Percentiles rank a stretch among this genome's conserved stretches.
These are phyloP conservation scores for Fulica atra DNA, from an alignment of 2,113 vertebrate genomes.

Conservation along the genomic window DNA sequence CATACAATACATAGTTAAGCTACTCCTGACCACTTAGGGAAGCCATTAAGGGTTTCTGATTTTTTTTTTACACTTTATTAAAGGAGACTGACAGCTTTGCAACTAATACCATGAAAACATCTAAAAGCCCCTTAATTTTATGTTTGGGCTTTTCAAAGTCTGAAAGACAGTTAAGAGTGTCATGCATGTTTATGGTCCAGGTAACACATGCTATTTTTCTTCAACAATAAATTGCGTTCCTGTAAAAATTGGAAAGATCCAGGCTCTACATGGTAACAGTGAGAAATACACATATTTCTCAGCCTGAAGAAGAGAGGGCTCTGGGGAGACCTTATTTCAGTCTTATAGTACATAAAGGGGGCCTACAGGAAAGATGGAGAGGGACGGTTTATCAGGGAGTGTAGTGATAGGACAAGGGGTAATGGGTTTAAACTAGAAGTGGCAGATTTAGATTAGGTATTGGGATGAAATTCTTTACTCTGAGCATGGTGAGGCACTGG, in stretches of 20 bases:
- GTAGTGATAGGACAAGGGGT: too few species aligned
- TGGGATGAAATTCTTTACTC: too few species aligned
- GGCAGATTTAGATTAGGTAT: too few species aligned
- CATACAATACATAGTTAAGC: not conserved
- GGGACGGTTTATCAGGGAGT: too few species aligned
- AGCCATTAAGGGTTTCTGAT: not conserved
- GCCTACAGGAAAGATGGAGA: too few species aligned
- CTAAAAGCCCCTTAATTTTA: not conserved
- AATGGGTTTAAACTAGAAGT: too few species aligned
- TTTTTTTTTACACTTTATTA: not conserved
- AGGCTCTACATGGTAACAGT: not conserved
- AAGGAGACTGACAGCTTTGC: not conserved
- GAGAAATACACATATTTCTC: not conserved
- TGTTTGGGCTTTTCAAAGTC: not conserved
- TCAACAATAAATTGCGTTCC: not conserved
- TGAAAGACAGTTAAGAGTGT: not conserved
- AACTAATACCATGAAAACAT: not conserved
- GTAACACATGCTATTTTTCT: not conserved
- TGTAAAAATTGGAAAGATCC: not conserved
- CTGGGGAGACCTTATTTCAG: too few species aligned
- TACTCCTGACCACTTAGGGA: not conserved
- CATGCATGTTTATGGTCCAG: not conserved
- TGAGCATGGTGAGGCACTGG: too few species aligned
- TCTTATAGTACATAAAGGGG: too few species aligned
- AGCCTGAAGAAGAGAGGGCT: too few species aligned